A percentile compares a stretch with the other conserved stretches of the same genome.
Evolutionary conservation across 30 jellyfish, hydroid and myxozoan genomes (phyloP).

Genomic region (Aurelia coerulea): DNA sequence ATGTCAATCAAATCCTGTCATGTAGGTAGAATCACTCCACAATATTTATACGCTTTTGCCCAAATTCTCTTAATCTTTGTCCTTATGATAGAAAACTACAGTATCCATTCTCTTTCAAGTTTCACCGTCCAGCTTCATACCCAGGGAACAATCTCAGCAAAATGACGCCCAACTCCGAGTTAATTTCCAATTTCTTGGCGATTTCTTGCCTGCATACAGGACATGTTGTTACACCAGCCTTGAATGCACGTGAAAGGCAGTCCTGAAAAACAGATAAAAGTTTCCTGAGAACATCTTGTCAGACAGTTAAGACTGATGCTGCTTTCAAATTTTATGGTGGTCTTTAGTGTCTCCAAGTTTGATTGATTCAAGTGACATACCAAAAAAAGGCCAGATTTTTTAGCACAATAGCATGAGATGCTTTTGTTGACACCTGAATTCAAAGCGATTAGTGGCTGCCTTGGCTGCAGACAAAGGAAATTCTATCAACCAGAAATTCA

Average conservation of each 20-base stretch:
- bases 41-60: background rate
- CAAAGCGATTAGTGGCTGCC: too few relatives aligned
- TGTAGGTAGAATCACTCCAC: background rate
- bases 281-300: too few relatives aligned
- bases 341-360: too few relatives aligned
- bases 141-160: slow-evolving; percentile 82
- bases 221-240: slow-evolving; percentile 75
- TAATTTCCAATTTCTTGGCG: slow-evolving; percentile 43
- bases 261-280: slow-evolving; percentile 36
- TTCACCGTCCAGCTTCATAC: slow-evolving; percentile 74
- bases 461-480: too few relatives aligned
- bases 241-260: slow-evolving; percentile 78
- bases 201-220: slow-evolving; percentile 80
- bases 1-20: background rate
- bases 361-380: too few relatives aligned
- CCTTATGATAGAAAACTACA: background rate
- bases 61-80: background rate
- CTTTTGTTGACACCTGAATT: too few relatives aligned
- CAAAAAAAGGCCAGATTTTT: too few relatives aligned
- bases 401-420: too few relatives aligned
- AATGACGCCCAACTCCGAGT: slow-evolving; percentile 42
- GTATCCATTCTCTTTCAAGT: background rate
- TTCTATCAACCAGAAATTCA: too few relatives aligned
- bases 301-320: too few relatives aligned
- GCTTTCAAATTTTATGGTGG: too few relatives aligned